Evolutionary conservation across 2,113 vertebrate genomes (phyloP).

Genomic region (Phalacrocorax brasilianus): DNA sequence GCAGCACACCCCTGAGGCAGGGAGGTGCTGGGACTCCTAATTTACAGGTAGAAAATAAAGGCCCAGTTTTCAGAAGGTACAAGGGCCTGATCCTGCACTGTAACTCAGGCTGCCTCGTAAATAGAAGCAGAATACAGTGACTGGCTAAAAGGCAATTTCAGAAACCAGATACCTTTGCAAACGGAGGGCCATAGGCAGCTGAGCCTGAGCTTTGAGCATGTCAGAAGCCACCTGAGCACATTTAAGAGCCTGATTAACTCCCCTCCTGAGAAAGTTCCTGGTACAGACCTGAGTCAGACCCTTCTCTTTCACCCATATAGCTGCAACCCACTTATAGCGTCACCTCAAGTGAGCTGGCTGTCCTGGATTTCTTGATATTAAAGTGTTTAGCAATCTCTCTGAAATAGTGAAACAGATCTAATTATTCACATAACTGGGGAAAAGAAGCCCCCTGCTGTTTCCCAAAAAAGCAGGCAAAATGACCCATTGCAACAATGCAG

Average conservation of each 20-base stretch:
- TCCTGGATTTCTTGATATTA: not conserved
- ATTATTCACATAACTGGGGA: not conserved
- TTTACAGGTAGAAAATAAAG: not conserved
- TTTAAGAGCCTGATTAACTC: not conserved
- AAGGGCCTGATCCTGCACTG: not conserved
- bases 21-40: not conserved
- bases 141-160: not conserved
- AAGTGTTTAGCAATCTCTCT: not conserved
- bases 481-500: not conserved
- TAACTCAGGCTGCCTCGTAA: not conserved
- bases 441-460: not conserved
- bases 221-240: not conserved
- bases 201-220: not conserved
- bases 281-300: not conserved
- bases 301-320: rapidly evolving
- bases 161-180: not conserved
- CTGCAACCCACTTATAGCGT: not conserved
- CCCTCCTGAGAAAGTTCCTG: not conserved
- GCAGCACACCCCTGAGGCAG: not conserved
- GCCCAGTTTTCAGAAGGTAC: not conserved
- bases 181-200: not conserved
- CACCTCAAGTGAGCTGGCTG: not conserved
- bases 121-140: rapidly evolving
- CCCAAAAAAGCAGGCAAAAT: not conserved
- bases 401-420: not conserved